These are phyloP conservation scores for Oreochromis aureus DNA, from an alignment of 2,113 vertebrate genomes.

Conservation along the genomic window DNA sequence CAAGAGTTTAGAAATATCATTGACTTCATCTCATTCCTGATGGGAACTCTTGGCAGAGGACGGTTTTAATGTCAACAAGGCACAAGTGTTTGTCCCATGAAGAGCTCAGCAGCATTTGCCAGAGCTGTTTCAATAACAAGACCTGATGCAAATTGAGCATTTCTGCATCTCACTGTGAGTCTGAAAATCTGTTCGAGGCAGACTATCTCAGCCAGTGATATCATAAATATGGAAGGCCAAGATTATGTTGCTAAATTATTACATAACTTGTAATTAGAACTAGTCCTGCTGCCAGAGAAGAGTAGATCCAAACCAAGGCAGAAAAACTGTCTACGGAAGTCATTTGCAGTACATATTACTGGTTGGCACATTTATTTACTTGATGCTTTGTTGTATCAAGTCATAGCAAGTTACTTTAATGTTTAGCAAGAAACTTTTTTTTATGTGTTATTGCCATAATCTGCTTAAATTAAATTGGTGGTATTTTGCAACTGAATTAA, in stretches of 20 bases:
- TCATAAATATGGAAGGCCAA: slow-evolving; percentile 9
- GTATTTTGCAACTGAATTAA: neutral
- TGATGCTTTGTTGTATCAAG: neutral
- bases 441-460: neutral
- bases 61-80: neutral
- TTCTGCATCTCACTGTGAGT: neutral
- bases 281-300: neutral
- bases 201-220: neutral
- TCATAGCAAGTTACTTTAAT: neutral
- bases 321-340: neutral
- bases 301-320: neutral
- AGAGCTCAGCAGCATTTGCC: neutral
- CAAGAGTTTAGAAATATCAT: neutral
- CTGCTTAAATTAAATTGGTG: neutral
- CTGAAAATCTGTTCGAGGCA: slow-evolving; percentile 1
- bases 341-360: neutral
- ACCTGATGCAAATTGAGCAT: neutral
- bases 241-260: slow-evolving; percentile 18
- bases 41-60: neutral
- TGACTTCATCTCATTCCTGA: neutral
- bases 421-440: neutral
- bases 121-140: neutral
- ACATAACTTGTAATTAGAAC: slow-evolving; percentile 8
- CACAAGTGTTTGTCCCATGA: neutral
- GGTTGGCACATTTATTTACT: neutral